Evolutionary conservation across 2,888 invertebrate species (phyloP), one percentile per base, ranked within the genome.

Genomic region (Eupeodes luniger): DNA sequence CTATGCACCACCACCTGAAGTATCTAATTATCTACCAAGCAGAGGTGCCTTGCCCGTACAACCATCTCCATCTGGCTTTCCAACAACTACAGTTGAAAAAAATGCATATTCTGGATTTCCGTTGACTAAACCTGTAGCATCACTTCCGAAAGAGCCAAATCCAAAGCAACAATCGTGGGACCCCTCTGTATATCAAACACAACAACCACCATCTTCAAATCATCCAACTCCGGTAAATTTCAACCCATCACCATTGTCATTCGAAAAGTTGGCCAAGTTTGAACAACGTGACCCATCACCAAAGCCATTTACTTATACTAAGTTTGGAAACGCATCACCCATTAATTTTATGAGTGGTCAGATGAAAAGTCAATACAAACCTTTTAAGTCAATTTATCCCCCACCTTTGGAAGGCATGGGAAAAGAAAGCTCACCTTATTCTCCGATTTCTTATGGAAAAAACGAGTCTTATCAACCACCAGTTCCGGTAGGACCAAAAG

Each of bases 261-360:
- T 91, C n/a, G 92, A 93, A 5, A 93, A 93, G 82, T 62, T 93
- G 49, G 92, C 92, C 4, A 93, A 92, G 72, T 93, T 93, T 78
- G 91, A 93, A 57, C 90, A 90, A 59, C 67, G 89, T 6, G 80
- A 90, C 27, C 34, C 86, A 4, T 70, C 69, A 49, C 27, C 82
- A 12, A 40, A 44, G 36, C 69, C 44, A 76, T 27, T 83, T 44
- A 55, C 16, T 12, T n/a, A 47, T 67, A 57, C 51, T 72, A 90
- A 90, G 57, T 91, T 92, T 0, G 91, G 91, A 2, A 92, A 93
- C 87, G 81, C 85, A 9, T 92, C 92, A 0, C 92, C 93, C 9
- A 85, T 90, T 34, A 91, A 91, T 16, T 93, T 91, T 66, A 84
- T 87, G 11, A 82, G 89, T 10, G 66, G 69, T 12, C 74, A 84